Evolutionary conservation across 2,113 vertebrate species (phyloP).

Genomic region (Sebastes fasciatus): DNA sequence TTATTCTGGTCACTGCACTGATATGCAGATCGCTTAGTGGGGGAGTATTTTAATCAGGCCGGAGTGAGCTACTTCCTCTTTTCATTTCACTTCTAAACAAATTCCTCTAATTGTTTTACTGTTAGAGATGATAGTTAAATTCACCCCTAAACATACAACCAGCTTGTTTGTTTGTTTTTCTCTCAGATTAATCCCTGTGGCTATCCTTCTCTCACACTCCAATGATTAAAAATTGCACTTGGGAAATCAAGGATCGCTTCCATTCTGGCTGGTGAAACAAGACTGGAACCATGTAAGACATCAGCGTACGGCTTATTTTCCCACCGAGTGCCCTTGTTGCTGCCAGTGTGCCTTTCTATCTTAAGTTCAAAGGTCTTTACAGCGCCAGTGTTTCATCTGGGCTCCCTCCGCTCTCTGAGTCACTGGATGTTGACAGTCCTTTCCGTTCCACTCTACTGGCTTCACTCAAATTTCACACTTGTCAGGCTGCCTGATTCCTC

Average conservation of each 20-base stretch:
- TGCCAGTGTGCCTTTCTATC: constrained; percentile 27
- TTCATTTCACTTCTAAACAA: constrained; percentile 49
- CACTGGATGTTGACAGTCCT: constrained; percentile 51
- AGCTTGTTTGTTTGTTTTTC: constrained; percentile 57
- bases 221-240: constrained; percentile 70
- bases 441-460: constrained; percentile 61
- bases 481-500: constrained; percentile 49
- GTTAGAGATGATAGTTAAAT: constrained; percentile 48
- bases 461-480: constrained; percentile 71
- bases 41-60: constrained; percentile 55
- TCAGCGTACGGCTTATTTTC: constrained; percentile 51
- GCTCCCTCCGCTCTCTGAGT: constrained; percentile 39
- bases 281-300: constrained; percentile 35
- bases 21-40: constrained; percentile 53
- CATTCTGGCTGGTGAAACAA: constrained; percentile 37
- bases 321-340: constrained; percentile 32
- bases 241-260: constrained; percentile 70
- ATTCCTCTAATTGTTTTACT: constrained; percentile 47
- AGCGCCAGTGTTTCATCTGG: constrained; percentile 44
- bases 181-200: constrained; percentile 53
- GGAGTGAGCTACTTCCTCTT: constrained; percentile 48
- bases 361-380: constrained; percentile 68
- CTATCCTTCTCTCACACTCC: constrained; percentile 54
- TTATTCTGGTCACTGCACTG: constrained; percentile 51
- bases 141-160: constrained; percentile 45